Evolutionary conservation across 2,888 invertebrate genomes (phyloP), one percentile per base, ranked within the genome.

Genomic region (Thereva unica): DNA sequence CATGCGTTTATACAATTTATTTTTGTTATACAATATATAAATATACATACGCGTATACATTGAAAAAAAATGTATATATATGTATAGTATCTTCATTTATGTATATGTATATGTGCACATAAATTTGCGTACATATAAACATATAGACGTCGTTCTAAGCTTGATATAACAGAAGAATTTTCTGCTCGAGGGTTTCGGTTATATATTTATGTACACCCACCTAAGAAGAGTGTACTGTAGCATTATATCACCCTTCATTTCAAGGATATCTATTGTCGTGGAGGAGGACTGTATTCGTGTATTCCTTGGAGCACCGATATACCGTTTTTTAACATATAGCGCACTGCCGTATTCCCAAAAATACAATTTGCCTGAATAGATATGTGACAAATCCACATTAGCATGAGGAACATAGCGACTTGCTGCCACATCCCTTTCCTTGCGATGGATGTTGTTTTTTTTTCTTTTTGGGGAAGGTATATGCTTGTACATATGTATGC

Each of bases 351-450:
- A 52, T 66, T 59, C 59, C 55, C 67, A 56, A 67, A 67, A 67
- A 67, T 67, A 67, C 67, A 67, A 67, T 67, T 67, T 64, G 64
- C 56, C 50, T 52, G 53, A 67, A 59, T 67, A 67, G 64, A 67
- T 59, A 59, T 64, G 64, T 67, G 67, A 67, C 64, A 67, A 67
- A 67, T 64, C 56, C 67, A 67, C 56, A 67, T 67, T 55, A 64
- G 64, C 49, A 67, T 52, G 44, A 53, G 63, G 50, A 55, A 54
- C 61, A 67, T 54, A 63, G 59, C 63, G 38, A 50, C 57, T 41
- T 49, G 35, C 59, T n/a, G 47, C 52, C 66, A 50, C 50, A 47
- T 49, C 65, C 42, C 35, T 49, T 37, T 5, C 56, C 34, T 23
- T 10, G 37, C 55, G 56, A 56, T 34, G 47, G 40, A 49, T 38